Evolutionary conservation across 2,797 vertebrate genomes (phyloP).

Genomic region (Dromococcyx pavoninus): DNA sequence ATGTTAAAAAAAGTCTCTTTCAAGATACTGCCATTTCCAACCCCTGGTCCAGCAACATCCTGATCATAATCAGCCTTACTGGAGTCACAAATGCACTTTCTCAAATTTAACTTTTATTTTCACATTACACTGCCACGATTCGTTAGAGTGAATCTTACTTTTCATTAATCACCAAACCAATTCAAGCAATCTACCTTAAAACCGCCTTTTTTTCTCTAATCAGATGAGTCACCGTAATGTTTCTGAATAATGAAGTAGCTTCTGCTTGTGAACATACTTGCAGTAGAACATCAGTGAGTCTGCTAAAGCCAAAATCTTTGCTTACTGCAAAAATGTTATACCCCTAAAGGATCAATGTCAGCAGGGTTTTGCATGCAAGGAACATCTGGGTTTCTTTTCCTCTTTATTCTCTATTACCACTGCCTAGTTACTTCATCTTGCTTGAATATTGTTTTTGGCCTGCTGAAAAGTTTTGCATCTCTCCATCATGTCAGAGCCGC

Average conservation of each 20-base stretch:
- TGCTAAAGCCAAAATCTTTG: not conserved
- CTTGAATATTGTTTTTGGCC: not conserved
- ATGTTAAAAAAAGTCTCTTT: not conserved
- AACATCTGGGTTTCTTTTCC: not conserved
- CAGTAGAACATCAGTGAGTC: not conserved
- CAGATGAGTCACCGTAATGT: not conserved
- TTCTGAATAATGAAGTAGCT: not conserved
- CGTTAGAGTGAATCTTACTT: not conserved
- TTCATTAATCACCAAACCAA: not conserved
- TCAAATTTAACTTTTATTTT: not conserved
- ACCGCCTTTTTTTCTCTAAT: not conserved
- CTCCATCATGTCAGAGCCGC: fast-evolving
- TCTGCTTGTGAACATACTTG: not conserved
- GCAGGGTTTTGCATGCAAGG: not conserved
- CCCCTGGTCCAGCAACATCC: not conserved
- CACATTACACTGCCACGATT: not conserved
- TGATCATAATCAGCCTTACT: not conserved
- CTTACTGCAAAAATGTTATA: not conserved
- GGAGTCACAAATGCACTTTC: not conserved
- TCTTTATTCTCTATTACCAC: not conserved
- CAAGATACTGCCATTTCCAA: not conserved
- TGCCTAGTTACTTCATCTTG: not conserved
- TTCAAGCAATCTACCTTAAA: not conserved
- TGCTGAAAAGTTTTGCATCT: not conserved
- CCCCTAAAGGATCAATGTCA: not conserved